Evolutionary conservation across 2,797 vertebrate genomes (phyloP), one percentile per base, ranked within the genome.

Genomic region (Protosalanx chinensis): DNA sequence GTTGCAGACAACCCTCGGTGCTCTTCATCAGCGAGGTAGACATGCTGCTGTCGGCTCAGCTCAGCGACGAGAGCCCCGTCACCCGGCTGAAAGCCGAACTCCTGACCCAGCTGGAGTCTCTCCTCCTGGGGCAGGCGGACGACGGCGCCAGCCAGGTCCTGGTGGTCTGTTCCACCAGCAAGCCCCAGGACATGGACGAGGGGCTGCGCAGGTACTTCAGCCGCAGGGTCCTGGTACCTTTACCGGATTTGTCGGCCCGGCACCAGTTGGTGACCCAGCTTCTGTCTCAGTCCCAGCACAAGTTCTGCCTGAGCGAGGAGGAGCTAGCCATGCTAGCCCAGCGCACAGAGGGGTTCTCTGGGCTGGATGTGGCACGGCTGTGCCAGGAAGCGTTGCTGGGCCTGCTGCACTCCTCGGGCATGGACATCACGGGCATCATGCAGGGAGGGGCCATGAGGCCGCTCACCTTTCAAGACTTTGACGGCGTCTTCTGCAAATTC

Each of bases 361-460:
- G 93, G 89, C 91, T 94, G 76, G 93, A 95, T 64, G 93, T 96
- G 93, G 92, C 91, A 86, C 95, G 95, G 69, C 93, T 97, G 85
- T 97, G 95, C 91, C 96, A 97, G 92, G 96, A 98, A 92, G 95
- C 96, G 7, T 92, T 93, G 23, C 93, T 97, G 76, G 93, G 95
- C 70, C 93, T 95, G 73, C 92, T 97, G 76, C 96, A 96, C 4
- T 90, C 91, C 87, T 94, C 95, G 89, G 93, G 94, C 89, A 93
- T 95, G 90, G 95, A 96, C 93, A 94, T 97, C 3, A 91, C 94
- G 81, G 93, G 94, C 86, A 95, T 98, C 91, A 93, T 96, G 93
- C 92, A 95, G 88, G 87, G 85, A 68, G 89, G 94, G 87, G 94
- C 96, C 90, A 93, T 97, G 88, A 91, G 95, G 88, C 95, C 95